phyloP scores from a whole-genome alignment of 1,140 invertebrate genomes.

The Diachasmimorpha longicaudata region DNA sequence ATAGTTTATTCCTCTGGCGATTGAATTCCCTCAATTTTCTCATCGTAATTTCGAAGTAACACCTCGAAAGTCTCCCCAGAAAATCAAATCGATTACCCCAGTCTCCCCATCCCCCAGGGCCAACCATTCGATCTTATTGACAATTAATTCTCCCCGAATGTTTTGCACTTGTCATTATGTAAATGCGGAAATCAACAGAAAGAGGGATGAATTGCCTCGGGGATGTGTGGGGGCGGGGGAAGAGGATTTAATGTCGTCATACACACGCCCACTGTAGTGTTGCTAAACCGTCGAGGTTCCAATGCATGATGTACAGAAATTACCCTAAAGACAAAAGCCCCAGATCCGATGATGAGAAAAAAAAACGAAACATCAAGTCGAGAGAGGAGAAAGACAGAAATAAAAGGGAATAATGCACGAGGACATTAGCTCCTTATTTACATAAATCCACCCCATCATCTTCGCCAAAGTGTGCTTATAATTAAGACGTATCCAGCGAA shows the following conservation, averaged over 20 bases:
- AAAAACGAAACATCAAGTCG: neutral
- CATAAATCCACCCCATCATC: conserved; percentile 48
- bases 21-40: too few relatives aligned
- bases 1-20: too few relatives aligned
- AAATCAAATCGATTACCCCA: neutral
- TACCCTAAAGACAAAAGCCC: neutral
- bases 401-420: conserved; percentile 55
- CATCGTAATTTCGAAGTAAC: too few relatives aligned
- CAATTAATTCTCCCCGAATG: conserved; percentile 51
- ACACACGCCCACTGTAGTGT: neutral
- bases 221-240: neutral
- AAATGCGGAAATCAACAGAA: conserved; percentile 37
- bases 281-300: neutral
- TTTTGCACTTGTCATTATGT: conserved; percentile 47
- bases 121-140: conserved; percentile 44
- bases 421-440: conserved; percentile 61
- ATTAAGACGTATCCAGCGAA: conserved; percentile 60
- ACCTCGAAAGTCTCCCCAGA: too few relatives aligned
- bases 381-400: conserved; percentile 11
- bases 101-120: neutral
- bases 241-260: conserved; percentile 1
- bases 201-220: neutral
- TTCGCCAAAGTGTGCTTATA: conserved; percentile 45
- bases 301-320: conserved; percentile 9
- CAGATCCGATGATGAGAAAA: neutral